Percentiles rank a stretch among this genome's conserved stretches.
Conservation (phyloP, 2,113 vertebrate species). For the Hyaena hyaena region DNA sequence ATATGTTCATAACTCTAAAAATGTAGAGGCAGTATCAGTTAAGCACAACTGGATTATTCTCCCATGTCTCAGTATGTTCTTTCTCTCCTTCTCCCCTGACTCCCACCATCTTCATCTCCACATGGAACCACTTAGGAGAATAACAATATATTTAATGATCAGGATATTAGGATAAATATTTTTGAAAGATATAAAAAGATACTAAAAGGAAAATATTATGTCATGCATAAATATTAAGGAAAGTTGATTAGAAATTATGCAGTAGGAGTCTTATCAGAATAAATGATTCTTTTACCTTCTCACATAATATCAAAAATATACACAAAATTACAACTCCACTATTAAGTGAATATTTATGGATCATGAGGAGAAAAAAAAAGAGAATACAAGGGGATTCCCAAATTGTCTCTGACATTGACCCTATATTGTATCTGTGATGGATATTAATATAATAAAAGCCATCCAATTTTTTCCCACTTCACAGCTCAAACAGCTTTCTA, state of each 20-base stretch:
- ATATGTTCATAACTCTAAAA: neutral
- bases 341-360: neutral
- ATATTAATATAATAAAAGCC: fast-evolving
- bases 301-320: neutral
- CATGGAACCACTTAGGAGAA: neutral
- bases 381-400: neutral
- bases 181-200: neutral
- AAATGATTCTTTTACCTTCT: neutral
- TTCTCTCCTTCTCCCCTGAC: neutral
- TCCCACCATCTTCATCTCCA: neutral
- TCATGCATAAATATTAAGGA: neutral
- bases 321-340: neutral
- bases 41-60: neutral
- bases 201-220: neutral
- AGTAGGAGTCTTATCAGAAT: neutral
- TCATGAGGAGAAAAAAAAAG: no score
- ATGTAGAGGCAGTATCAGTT: neutral
- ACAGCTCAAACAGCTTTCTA: no score
- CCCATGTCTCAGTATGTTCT: neutral
- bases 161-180: neutral
- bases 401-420: neutral
- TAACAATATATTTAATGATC: neutral
- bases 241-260: neutral
- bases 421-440: fast-evolving
- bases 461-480: neutral